These are phyloP conservation scores for Mormyrops boulengeri DNA, from an alignment of 2,797 vertebrate genomes.

Conservation along the genomic window DNA sequence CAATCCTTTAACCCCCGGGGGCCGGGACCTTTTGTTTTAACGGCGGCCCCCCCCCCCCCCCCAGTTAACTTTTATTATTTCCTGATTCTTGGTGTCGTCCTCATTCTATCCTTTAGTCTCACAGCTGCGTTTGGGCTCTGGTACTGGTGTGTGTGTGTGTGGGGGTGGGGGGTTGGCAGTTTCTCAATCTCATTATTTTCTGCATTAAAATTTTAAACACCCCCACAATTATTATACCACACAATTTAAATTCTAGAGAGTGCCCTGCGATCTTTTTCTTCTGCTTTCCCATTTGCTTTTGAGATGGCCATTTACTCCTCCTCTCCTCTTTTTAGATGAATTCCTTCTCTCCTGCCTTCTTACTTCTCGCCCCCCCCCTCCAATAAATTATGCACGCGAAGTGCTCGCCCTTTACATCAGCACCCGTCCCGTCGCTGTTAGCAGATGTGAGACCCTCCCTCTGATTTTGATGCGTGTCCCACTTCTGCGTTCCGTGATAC, in stretches of 20 bases:
- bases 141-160: background rate
- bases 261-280: background rate
- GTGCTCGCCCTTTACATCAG: background rate
- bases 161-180: background rate
- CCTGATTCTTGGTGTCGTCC: background rate
- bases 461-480: background rate
- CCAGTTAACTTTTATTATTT: background rate
- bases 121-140: background rate
- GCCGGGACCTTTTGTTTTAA: too few relatives aligned
- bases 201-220: background rate
- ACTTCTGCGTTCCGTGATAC: background rate
- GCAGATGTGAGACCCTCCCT: background rate
- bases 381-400: background rate
- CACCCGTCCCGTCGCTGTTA: background rate
- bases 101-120: background rate
- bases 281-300: background rate
- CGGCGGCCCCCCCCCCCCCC: background rate
- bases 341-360: background rate
- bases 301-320: background rate
- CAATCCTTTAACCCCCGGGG: too few relatives aligned
- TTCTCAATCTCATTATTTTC: conserved; percentile 1
- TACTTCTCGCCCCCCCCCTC: background rate
- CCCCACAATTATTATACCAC: background rate
- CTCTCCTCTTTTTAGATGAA: background rate
- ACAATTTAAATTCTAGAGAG: background rate